Base-by-base conservation (phyloP, 2,113 vertebrate genomes). In the Scomber colias region DNA sequence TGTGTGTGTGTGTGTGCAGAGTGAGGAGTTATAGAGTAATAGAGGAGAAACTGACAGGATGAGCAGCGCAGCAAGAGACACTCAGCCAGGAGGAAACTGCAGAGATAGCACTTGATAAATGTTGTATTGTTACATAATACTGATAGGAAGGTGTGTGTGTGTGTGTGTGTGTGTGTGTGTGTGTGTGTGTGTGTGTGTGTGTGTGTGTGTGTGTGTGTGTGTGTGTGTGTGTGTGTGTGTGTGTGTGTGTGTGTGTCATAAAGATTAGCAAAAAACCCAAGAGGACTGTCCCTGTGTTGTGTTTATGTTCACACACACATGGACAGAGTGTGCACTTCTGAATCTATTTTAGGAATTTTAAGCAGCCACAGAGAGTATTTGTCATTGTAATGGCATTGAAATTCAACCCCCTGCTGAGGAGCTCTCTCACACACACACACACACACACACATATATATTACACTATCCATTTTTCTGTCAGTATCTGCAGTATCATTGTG, bases 61-160 rank as follows among this genome's bases (percentile, higher is more conserved):
- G 17, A 35, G 17, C 21, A 2, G 7, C 27, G 5, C 6, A n/a
- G 65, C 19, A 40, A 21, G 65, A 68, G 24, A 4, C 10, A n/a
- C 40, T 35, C 15, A 49, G 17, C 4, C 11, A 27, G 64, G 46
- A 61, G 31, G 8, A 40, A 51, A 68, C 53, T 45, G 65, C 59
- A 71, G 59, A 46, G 40, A 56, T 56, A 54, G 65, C 46, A 30
- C 75, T n/a, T 44, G 4, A 35, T 60, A 21, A 62, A 69, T 31
- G 75, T 61, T 54, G 5, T 4, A 46, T 0, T n/a, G 21, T 53
- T 69, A 44, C 12, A 40, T 53, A 62, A 54, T 3, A 16, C 15
- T 54, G 16, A 68, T n/a, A 40, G 14, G 0, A 15, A 16, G 27
- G 31, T 35, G 31, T 27, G 5, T 49, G 44, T 30, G 21, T 71